Evolutionary conservation across 1,140 invertebrate genomes (phyloP), one percentile per base, ranked within the genome.

Genomic region (Doryteuthis pealeii): DNA sequence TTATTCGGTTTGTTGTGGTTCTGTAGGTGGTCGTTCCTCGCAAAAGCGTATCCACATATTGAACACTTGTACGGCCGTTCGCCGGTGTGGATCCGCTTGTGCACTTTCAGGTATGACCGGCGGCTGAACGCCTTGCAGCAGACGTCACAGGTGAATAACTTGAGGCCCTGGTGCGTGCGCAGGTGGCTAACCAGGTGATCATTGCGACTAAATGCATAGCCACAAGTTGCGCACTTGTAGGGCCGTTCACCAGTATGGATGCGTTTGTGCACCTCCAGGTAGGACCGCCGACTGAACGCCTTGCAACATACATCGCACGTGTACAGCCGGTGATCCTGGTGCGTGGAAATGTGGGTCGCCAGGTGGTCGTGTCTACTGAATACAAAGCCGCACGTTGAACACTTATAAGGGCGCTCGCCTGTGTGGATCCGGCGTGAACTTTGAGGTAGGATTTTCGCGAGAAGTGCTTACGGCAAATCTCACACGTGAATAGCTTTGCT

Each of bases 201-300:
- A 0, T 72, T 70, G 14, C 67, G 35, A 35, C 62, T 73, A 43
- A 76, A 76, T 12, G 31, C 67, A 30, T 45, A 40, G 12, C 62
- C 54, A 28, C 75, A 88, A n/a, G 80, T 75, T 26, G 70, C 58
- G 74, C 87, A 88, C 2, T 82, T 80, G 74, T 85, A 89, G 0
- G 87, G 87, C 76, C 88, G 88, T 54, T 85, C 84, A 43, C 85
- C 85, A 15, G 87, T 88, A 74, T 88, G 87, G 2, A 85, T 89
- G n/a, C 87, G 78, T n/a, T 81, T 76, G 79, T 88, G 87, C n/a
- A 86, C 73, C 1, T 82, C 86, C 40, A 88, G 73, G 75, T 88
- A 87, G 30, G 87, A 83, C 18, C 84, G 87, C 72, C 88, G 86
- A 26, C 87, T 83, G 75, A 88, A 88, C 1, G 86, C 84, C 40